Base-by-base conservation (phyloP, 2,797 vertebrate genomes). In the Pogonophryne albipinna region DNA sequence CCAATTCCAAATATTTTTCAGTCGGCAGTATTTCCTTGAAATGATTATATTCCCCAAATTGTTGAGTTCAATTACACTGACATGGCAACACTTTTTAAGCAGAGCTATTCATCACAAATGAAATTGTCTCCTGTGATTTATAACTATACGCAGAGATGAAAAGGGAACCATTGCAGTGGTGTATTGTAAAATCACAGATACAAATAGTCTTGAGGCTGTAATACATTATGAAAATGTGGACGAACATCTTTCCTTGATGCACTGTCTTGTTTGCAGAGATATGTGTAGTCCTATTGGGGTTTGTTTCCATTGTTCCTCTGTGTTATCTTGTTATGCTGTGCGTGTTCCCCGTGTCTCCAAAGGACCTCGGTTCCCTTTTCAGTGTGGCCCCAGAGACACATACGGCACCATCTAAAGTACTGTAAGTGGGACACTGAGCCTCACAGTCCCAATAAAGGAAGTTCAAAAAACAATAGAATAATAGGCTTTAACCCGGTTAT, bases 341-440 rank as follows among this genome's bases (percentile, higher is more conserved):
- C 83, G 71, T 92, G 89, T 83, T 65, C 66, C 60, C 45, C 8
- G 19, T 0, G 59, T 84, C 86, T 86, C 85, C 47, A 8, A 79
- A 82, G 89, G 79, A 67, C 72, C 71, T 47, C 8, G 16, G 74
- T 81, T 88, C 79, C 85, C 82, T 78, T 87, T 86, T 84, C 80
- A 86, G 65, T 0, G 42, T n/a, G 34, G 83, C 90, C 87, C 88
- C 51, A 66, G 89, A 91, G 90, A 91, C 79, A 3, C 50, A 7
- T 34, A 17, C 42, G 16, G 74, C 64, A 56, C 79, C n/a, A 65
- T 74, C 70, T 79, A 53, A 84, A 87, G 75, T 62, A 50, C 82
- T 53, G 66, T 75, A 92, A 89, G 80, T 90, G 86, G 91, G 91
- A 89, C 90, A 88, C 71, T 2, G 69, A 84, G 72, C 56, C 86